Conservation (phyloP, 2,113 vertebrate genomes). For the Casuarius casuarius region DNA sequence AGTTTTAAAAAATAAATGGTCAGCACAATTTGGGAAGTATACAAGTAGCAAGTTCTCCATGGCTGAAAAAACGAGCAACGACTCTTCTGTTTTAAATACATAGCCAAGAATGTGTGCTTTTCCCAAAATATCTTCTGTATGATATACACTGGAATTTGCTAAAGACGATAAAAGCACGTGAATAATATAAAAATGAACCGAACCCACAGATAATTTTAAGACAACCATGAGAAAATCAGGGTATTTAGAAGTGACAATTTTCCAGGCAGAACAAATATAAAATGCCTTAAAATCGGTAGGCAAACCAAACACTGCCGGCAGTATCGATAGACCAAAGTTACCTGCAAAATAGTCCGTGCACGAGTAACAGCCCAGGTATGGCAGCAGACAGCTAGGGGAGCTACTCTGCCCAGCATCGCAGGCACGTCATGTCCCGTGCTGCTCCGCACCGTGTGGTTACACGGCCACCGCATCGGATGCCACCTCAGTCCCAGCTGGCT, state of each 20-base stretch:
- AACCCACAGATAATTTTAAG: not conserved
- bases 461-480: too few species aligned
- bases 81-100: not conserved
- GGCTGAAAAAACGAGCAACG: not conserved
- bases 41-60: not conserved
- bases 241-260: not conserved
- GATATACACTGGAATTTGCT: not conserved
- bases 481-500: too few species aligned
- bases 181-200: not conserved
- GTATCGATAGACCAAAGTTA: too few species aligned
- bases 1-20: not conserved
- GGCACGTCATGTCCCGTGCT: too few species aligned
- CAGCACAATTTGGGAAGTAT: not conserved
- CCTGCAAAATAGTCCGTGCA: too few species aligned
- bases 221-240: not conserved
- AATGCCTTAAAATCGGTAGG: not conserved
- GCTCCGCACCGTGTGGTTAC: too few species aligned
- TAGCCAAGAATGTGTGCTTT: not conserved
- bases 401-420: too few species aligned
- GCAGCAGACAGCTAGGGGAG: too few species aligned
- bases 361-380: too few species aligned
- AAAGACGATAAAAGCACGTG: not conserved
- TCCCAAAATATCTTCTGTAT: not conserved
- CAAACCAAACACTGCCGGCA: too few species aligned
- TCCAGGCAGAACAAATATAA: not conserved